phyloP scores from a whole-genome alignment of 2,888 invertebrate genomes.

The Spilarctia lutea region DNA sequence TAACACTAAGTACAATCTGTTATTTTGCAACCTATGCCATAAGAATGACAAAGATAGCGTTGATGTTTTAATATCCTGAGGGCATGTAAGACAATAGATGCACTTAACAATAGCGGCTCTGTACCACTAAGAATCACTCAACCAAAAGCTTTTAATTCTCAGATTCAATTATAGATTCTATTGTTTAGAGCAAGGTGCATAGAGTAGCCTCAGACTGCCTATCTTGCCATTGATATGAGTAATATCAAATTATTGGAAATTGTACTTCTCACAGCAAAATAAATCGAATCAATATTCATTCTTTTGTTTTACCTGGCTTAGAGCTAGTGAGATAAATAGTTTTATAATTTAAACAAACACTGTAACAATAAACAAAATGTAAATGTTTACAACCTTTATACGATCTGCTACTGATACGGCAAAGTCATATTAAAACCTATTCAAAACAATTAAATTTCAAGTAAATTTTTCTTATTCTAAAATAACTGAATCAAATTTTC shows the following conservation, averaged over 20 bases:
- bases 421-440: neutral
- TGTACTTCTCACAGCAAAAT: too few species aligned
- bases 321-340: too few species aligned
- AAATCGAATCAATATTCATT: neutral
- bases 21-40: too few species aligned
- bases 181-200: neutral
- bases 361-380: neutral
- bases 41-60: too few species aligned
- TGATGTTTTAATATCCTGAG: too few species aligned
- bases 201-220: neutral
- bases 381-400: neutral
- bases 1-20: too few species aligned
- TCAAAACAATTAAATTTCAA: neutral
- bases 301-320: too few species aligned
- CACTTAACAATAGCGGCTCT: too few species aligned
- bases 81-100: too few species aligned
- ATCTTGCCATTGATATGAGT: too few species aligned
- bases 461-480: too few species aligned
- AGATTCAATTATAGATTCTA: neutral
- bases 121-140: neutral
- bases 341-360: neutral
- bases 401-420: neutral
- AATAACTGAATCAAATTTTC: neutral
- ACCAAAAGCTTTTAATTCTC: neutral
- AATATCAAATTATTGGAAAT: too few species aligned